Evolutionary conservation across 1,140 invertebrate genomes (phyloP).

Genomic region (Macrosteles quadrilineatus): DNA sequence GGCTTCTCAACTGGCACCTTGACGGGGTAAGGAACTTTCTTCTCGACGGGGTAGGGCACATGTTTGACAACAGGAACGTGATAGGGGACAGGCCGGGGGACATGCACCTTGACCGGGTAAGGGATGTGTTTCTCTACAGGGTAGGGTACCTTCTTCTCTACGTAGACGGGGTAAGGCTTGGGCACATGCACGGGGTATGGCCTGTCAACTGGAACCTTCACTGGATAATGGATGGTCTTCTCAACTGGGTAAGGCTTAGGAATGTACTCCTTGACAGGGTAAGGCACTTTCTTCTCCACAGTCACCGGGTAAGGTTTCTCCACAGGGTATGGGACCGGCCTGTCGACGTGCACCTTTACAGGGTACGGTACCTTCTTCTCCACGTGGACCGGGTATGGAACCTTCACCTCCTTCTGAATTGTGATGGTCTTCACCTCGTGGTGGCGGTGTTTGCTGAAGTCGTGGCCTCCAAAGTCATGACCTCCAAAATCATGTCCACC

Average conservation of each 20-base stretch:
- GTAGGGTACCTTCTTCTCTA: slow-evolving; percentile 65
- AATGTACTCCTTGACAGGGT: slow-evolving; percentile 54
- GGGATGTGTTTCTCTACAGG: slow-evolving; percentile 61
- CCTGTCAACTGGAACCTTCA: slow-evolving; percentile 27
- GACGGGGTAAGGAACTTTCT: slow-evolving; percentile 22
- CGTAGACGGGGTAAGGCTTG: slow-evolving; percentile 63
- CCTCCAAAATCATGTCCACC: slow-evolving; percentile 7
- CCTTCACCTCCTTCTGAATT: slow-evolving; percentile 54
- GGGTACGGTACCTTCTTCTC: slow-evolving; percentile 57
- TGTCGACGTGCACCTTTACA: slow-evolving; percentile 49
- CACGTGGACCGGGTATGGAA: slow-evolving; percentile 60
- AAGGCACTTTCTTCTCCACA: slow-evolving; percentile 52
- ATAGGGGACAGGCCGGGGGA: slow-evolving; percentile 23
- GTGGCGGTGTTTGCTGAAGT: neutral
- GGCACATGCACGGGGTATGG: slow-evolving; percentile 52
- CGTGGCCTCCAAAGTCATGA: slow-evolving; percentile 37
- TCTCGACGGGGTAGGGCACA: slow-evolving; percentile 29
- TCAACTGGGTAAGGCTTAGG: slow-evolving; percentile 47
- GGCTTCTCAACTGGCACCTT: slow-evolving; percentile 54
- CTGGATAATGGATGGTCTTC: slow-evolving; percentile 27
- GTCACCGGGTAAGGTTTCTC: slow-evolving; percentile 37
- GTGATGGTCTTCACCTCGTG: slow-evolving; percentile 18
- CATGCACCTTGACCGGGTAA: slow-evolving; percentile 40
- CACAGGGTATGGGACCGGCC: slow-evolving; percentile 42
- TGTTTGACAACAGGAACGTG: slow-evolving; percentile 19